Evolutionary conservation across 2,888 invertebrate species (phyloP), one percentile per base, ranked within the genome.

Genomic region (Falcaria lacertinaria): DNA sequence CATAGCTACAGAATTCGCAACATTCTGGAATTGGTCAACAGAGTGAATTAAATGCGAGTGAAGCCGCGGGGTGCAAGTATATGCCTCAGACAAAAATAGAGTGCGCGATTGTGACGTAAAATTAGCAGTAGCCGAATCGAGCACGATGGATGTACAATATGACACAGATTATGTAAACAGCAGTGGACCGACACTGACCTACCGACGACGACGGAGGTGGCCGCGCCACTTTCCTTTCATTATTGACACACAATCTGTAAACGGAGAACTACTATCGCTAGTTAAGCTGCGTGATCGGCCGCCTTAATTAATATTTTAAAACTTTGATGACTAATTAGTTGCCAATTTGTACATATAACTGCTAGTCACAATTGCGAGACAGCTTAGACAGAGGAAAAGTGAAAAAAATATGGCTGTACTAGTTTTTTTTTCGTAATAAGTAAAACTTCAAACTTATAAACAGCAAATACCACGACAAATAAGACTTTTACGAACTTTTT

Each of bases 151-250:
- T 78, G 79, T 54, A 42, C 67, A 50, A 67, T 74, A 72, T 81
- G 77, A 83, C 81, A 75, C 65, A 60, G 57, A 73, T 89, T 87
- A 87, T 79, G 85, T 80, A 86, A 87, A 69, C 54, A 57, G 64
- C 54, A 55, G 44, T 64, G 60, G 66, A 64, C 64, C 83, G 89
- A 86, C 88, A 88, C 85, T 89, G 89, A 88, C 89, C 89, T 75
- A 87, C 80, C 79, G 72, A 55, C 64, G 67, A 58, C 79, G 72
- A 55, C 65, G 67, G 58, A 65, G 69, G 72, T 72, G 63, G 62
- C 57, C 74, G 87, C 70, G 79, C 84, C 74, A 87, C 88, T 88
- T 88, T 86, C 86, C 78, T 85, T 86, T 87, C 82, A 80, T 80
- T 86, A 86, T 86, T 85, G 86, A 86, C 88, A 86, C 82, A 85